Evolutionary conservation across 2,113 vertebrate genomes (phyloP).

Genomic region (Podiceps cristatus): DNA sequence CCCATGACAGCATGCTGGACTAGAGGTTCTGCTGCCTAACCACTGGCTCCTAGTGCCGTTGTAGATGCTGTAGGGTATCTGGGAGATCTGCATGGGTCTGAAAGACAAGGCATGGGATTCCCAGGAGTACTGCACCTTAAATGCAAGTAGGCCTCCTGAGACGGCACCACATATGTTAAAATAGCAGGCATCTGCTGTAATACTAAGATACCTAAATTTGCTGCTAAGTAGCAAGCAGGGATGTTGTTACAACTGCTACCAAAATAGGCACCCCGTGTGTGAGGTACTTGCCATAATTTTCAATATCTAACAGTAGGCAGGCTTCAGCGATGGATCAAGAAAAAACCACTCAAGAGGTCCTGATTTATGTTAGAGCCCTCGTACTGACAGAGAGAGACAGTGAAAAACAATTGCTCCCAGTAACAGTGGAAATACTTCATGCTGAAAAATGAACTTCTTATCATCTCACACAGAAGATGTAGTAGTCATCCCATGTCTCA

Average conservation of each 20-base stretch:
- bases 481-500: not conserved
- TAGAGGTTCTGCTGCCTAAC: not conserved
- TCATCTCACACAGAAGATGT: not conserved
- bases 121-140: not conserved
- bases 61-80: not conserved
- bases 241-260: not conserved
- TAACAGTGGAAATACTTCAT: not conserved
- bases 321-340: not conserved
- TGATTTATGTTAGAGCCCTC: not conserved
- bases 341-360: not conserved
- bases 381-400: not conserved
- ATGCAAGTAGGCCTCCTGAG: not conserved
- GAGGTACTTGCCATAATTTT: not conserved
- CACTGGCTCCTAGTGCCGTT: not conserved
- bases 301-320: not conserved
- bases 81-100: not conserved
- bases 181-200: not conserved
- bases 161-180: not conserved
- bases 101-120: not conserved
- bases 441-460: conserved; percentile 32
- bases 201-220: not conserved
- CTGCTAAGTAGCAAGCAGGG: not conserved
- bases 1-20: not conserved
- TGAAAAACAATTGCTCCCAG: not conserved
- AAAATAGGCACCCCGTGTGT: not conserved